Conservation (phyloP, 2,888 invertebrate species). For the Lasioglossum malachurum region DNA sequence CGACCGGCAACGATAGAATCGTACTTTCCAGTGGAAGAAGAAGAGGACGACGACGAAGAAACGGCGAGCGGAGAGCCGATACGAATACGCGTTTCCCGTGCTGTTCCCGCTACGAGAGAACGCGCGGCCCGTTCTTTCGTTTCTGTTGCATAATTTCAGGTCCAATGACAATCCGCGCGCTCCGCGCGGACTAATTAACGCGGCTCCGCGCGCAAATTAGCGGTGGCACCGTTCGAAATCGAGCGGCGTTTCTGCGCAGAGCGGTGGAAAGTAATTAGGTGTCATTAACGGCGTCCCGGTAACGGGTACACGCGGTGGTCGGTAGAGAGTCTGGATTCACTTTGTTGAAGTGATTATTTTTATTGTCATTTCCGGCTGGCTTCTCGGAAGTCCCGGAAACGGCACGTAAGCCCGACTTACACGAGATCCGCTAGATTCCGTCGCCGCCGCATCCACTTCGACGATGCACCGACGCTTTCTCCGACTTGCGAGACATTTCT, state of each 20-base stretch:
- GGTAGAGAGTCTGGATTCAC: slow-evolving; percentile 78
- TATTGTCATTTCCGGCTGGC: slow-evolving; percentile 84
- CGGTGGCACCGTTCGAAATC: slow-evolving; percentile 71
- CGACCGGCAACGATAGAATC: slow-evolving; percentile 20
- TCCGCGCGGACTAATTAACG: slow-evolving; percentile 69
- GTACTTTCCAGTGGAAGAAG: slow-evolving; percentile 16
- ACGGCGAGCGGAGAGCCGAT: not conserved
- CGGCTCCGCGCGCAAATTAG: slow-evolving; percentile 68
- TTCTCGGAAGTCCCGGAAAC: slow-evolving; percentile 83
- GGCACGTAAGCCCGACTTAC: slow-evolving; percentile 61
- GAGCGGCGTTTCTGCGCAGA: slow-evolving; percentile 79
- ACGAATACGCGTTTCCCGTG: not conserved
- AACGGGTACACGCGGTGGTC: slow-evolving; percentile 61
- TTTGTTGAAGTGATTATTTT: slow-evolving; percentile 84
- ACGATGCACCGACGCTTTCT: not conserved
- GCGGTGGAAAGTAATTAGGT: slow-evolving; percentile 83
- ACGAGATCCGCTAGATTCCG: slow-evolving; percentile 54
- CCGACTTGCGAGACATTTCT: not conserved
- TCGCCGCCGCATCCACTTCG: slow-evolving; percentile 60
- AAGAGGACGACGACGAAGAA: slow-evolving; percentile 6
- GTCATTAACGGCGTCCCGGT: slow-evolving; percentile 78
- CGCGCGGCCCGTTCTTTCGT: not conserved
- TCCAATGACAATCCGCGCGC: slow-evolving; percentile 11
- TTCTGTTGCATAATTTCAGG: slow-evolving; percentile 24
- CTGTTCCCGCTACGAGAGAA: not conserved